These are phyloP conservation scores for Chaetodon trifascialis DNA, from an alignment of 2,113 vertebrate genomes.

Conservation along the genomic window DNA sequence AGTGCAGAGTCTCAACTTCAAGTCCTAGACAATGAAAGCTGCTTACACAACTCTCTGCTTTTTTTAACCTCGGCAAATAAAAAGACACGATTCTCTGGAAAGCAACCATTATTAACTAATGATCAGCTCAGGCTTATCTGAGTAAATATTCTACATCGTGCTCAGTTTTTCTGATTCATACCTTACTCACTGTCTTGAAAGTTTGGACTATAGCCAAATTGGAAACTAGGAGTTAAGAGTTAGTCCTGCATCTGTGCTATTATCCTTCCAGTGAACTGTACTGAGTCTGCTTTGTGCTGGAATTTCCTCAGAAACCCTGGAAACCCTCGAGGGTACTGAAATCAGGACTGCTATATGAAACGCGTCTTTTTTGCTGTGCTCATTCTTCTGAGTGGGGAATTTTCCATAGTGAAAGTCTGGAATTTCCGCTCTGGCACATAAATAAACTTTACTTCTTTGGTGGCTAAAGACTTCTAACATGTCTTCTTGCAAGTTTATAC, in stretches of 20 bases:
- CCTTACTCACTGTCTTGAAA: background rate
- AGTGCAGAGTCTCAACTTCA: background rate
- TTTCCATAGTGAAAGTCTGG: background rate
- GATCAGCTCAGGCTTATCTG: background rate
- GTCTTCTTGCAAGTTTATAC: background rate
- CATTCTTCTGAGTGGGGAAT: background rate
- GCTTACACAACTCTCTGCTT: constrained; percentile 6
- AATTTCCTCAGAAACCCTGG: background rate
- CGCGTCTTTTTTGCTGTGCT: background rate
- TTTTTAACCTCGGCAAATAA: background rate
- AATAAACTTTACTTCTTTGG: background rate
- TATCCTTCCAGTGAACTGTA: background rate
- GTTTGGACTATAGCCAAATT: background rate
- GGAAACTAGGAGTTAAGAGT: no score
- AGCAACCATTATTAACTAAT: background rate
- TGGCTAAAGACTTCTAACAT: background rate
- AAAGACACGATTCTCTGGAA: background rate
- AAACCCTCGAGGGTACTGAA: background rate
- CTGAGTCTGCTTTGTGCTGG: background rate
- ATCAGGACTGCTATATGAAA: background rate
- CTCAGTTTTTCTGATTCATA: background rate
- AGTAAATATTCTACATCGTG: no score
- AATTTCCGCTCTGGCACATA: background rate
- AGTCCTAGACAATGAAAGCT: background rate
- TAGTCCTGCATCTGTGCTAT: background rate